Conservation (phyloP, 2,888 invertebrate genomes). For the Aradus depressus region DNA sequence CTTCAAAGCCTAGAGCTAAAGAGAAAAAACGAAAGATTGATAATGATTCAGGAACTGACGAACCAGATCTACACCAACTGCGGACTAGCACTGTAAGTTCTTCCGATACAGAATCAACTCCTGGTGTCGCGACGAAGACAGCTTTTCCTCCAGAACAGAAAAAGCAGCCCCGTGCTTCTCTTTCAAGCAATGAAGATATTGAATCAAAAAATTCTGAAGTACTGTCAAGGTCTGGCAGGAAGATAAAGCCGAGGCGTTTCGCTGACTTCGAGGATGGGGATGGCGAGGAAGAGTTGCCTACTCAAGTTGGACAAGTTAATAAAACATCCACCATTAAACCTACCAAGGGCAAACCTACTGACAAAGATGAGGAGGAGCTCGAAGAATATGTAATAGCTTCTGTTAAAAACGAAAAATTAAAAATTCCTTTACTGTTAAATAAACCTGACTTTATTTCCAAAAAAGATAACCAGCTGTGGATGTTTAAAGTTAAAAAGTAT, state of each 20-base stretch:
- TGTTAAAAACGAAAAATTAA: conserved; percentile 10
- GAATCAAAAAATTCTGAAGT: too few species aligned
- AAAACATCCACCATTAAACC: conserved; percentile 4
- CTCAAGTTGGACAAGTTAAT: not conserved
- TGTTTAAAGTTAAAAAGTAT: conserved; percentile 45
- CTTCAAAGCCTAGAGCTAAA: conserved; percentile 10
- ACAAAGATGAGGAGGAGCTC: conserved; percentile 13
- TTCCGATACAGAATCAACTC: conserved; percentile 7
- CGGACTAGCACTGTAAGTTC: conserved; percentile 7
- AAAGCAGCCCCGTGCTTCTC: too few species aligned
- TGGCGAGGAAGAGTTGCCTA: not conserved
- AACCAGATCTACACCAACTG: conserved; percentile 21
- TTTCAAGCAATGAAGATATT: too few species aligned
- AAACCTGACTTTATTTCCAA: conserved; percentile 5
- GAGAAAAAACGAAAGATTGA: conserved; percentile 23
- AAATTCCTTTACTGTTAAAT: conserved; percentile 11
- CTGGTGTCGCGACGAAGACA: too few species aligned
- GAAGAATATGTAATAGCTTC: conserved; percentile 4
- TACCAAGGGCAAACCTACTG: conserved; percentile 2
- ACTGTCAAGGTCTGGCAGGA: conserved; percentile 44
- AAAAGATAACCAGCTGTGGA: not conserved
- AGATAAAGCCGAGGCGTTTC: conserved; percentile 53
- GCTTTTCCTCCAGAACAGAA: too few species aligned
- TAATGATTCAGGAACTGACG: conserved; percentile 11
- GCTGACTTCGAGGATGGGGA: conserved; percentile 31